Evolutionary conservation across 2,797 vertebrate genomes (phyloP), one percentile per base, ranked within the genome.

Genomic region (Eulemur rubriventer): DNA sequence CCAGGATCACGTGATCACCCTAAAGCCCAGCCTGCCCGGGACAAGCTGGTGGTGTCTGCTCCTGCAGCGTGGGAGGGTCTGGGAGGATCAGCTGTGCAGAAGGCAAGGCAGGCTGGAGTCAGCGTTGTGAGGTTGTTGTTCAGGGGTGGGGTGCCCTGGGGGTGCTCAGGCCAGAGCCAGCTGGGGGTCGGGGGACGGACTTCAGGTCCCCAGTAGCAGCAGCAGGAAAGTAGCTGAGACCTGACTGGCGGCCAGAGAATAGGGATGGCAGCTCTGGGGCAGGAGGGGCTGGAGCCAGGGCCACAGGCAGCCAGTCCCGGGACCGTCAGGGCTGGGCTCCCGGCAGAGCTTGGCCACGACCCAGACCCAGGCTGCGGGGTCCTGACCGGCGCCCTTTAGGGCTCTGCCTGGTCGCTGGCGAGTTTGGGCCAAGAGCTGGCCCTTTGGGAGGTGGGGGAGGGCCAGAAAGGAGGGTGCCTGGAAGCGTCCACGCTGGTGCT

Each of bases 1-100:
- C 3, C 35, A 48, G n/a, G 24, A 50, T 75, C 50, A 0, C 0
- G 0, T 33, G 38, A 63, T 59, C 17, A 17, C 6, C 38, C 6
- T 18, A 50, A 16, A 78, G 5, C 30, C 12, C 43, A 43, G 59
- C 13, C 35, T 22, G 38, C 73, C 24, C 10, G 59, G 59, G 48
- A 73, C 9, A 26, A 43, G 59, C 86, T 33, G 22, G 9, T 7
- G 33, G 28, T 7, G 28, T 7, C 2, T 24, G 26, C 10, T 24
- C 33, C n/a, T 84, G 8, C 24, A 22, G 33, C 3, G 7, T 16
- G 59, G 18, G 18, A 79, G 22, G 61, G 52, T 17, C 48, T 20
- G 72, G 61, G 43, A 30, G 24, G 33, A 35, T 76, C 33, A 2
- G 35, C 24, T 1, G 20, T 57, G 48, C 14, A 28, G 72, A 22